Percentiles rank a stretch among this genome's conserved stretches.
Conservation (phyloP, 1,140 invertebrate species). For the Zaprionus gabonicus region DNA sequence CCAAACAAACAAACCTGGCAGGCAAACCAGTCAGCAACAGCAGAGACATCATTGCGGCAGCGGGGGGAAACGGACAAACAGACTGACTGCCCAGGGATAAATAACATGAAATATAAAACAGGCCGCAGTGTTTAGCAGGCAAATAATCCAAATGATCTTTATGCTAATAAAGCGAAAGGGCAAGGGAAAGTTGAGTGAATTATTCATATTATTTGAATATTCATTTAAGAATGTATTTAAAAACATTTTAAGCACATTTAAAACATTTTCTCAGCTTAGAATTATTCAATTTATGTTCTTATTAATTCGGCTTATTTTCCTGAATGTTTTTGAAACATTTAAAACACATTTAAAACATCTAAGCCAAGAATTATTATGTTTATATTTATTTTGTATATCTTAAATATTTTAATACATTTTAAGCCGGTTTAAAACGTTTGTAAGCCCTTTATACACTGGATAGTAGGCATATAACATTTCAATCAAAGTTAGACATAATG, state of each 20-base stretch:
- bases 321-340: background rate
- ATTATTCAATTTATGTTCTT: too few relatives aligned
- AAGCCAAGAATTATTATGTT: background rate
- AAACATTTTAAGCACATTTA: background rate
- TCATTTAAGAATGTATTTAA: background rate
- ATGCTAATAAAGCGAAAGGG: slow-evolving; percentile 5
- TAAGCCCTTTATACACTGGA: too few relatives aligned
- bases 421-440: background rate
- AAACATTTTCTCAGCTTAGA: background rate
- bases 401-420: background rate
- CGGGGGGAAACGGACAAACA: background rate
- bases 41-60: too few relatives aligned
- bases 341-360: background rate
- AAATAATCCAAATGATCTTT: slow-evolving; percentile 43
- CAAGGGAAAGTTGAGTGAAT: background rate
- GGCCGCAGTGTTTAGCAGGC: background rate
- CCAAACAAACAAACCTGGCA: slow-evolving; percentile 37
- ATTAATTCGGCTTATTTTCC: too few relatives aligned
- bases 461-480: too few relatives aligned
- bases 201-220: background rate
- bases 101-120: slow-evolving; percentile 75
- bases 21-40: background rate
- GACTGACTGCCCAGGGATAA: slow-evolving; percentile 47
- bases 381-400: too few relatives aligned
- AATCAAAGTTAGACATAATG: too few relatives aligned